These are phyloP conservation scores for Zaprionus gabonicus DNA, from an alignment of 1,140 invertebrate species.

Conservation along the genomic window DNA sequence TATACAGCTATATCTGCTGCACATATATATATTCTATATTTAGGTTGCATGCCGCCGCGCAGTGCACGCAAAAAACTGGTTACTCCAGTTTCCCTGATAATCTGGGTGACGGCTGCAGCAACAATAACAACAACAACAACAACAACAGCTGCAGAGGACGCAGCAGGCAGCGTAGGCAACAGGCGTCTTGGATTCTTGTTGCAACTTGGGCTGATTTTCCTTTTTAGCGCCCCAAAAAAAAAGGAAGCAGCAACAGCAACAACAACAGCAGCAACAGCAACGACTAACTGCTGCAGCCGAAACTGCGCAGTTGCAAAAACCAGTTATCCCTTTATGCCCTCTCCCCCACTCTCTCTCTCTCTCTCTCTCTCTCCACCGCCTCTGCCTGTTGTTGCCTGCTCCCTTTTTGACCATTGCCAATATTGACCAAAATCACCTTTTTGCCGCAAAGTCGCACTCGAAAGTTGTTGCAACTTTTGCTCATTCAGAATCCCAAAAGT, in stretches of 20 bases:
- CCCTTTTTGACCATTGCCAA: constrained; percentile 13
- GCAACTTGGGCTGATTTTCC: constrained; percentile 67
- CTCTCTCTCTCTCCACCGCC: not conserved
- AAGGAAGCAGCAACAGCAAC: constrained; percentile 19
- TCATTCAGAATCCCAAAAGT: constrained; percentile 31
- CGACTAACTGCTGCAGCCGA: constrained; percentile 14
- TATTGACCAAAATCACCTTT: constrained; percentile 36
- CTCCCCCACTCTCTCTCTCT: not conserved
- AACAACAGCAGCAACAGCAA: constrained; percentile 5
- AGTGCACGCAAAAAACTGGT: constrained; percentile 67
- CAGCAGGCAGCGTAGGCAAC: constrained; percentile 9
- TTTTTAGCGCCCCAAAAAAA: constrained; percentile 69
- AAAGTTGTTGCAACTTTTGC: constrained; percentile 1
- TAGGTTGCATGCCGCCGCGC: constrained; percentile 76
- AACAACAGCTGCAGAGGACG: constrained; percentile 18
- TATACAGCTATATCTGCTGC: constrained; percentile 4
- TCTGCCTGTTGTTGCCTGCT: not conserved
- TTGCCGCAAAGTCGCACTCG: not conserved
- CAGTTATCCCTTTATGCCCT: constrained; percentile 47
- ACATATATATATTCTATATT: constrained; percentile 68
- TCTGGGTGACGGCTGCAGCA: constrained; percentile 79
- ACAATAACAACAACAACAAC: constrained; percentile 48
- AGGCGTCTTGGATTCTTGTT: constrained; percentile 55
- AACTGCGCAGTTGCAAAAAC: constrained; percentile 69
- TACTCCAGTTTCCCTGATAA: constrained; percentile 83